Percentiles rank a stretch among this genome's conserved stretches.
Evolutionary conservation across 1,140 invertebrate genomes (phyloP).

Genomic region (Hyles vespertilio): DNA sequence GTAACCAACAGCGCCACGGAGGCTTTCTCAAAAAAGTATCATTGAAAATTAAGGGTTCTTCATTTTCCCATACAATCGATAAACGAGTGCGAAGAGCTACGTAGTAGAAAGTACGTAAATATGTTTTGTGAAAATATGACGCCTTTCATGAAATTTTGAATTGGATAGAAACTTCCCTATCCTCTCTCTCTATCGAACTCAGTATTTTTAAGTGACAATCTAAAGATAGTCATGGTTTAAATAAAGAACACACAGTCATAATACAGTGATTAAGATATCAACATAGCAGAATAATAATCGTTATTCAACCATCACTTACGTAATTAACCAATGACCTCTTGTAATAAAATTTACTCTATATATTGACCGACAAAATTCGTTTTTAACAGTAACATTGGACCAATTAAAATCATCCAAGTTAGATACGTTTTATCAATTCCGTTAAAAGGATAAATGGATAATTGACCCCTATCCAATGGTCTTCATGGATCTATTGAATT

Average conservation of each 20-base stretch:
- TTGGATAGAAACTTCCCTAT: no score
- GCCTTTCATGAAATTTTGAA: no score
- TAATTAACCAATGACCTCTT: background rate
- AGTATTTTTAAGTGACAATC: no score
- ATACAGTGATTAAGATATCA: background rate
- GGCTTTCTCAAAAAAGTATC: no score
- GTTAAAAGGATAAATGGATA: conserved; percentile 74
- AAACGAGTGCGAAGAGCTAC: no score
- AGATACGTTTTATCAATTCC: conserved; percentile 72
- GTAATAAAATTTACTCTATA: conserved; percentile 4
- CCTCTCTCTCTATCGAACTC: no score
- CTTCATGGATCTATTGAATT: conserved; percentile 64
- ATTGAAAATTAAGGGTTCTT: no score
- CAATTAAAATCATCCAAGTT: conserved; percentile 69
- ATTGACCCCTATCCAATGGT: conserved; percentile 70
- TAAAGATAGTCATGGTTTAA: no score
- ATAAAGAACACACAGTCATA: background rate
- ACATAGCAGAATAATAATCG: background rate
- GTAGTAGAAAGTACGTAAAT: no score
- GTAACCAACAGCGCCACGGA: no score
- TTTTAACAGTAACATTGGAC: conserved; percentile 60
- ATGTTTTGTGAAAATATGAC: no score
- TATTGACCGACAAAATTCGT: conserved; percentile 39
- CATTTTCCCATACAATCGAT: no score
- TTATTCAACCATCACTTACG: background rate